phyloP scores from a whole-genome alignment of 2,888 invertebrate species.

The Diachrysia chrysitis region DNA sequence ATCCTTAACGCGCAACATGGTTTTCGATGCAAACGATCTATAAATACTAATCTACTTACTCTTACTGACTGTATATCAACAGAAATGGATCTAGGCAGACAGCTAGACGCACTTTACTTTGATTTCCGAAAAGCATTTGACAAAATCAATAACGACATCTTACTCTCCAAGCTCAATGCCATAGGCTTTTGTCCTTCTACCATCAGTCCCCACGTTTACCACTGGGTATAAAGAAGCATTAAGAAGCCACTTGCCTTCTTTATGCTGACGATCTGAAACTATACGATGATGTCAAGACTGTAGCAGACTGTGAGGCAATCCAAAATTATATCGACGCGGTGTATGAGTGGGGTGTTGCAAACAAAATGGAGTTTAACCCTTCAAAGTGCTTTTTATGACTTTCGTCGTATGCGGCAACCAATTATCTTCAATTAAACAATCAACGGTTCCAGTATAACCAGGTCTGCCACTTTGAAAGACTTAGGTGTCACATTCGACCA shows the following conservation, averaged over 20 bases:
- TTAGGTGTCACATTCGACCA: no score
- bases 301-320: no score
- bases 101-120: constrained; percentile 6
- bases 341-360: no score
- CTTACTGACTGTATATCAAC: not conserved
- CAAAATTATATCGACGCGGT: no score
- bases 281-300: not conserved
- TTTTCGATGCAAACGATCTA: not conserved
- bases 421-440: constrained; percentile 1
- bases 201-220: no score
- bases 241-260: no score
- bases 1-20: not conserved
- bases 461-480: no score
- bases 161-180: not conserved
- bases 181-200: no score
- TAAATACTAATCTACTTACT: not conserved
- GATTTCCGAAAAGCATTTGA: constrained; percentile 8
- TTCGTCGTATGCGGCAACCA: not conserved
- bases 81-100: not conserved
- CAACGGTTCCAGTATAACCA: not conserved
- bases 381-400: not conserved
- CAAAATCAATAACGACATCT: constrained; percentile 3
- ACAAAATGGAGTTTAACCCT: not conserved
- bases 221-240: no score
- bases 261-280: constrained; percentile 6